Conservation (phyloP, 2,797 vertebrate species). For the Danio kyathit region DNA sequence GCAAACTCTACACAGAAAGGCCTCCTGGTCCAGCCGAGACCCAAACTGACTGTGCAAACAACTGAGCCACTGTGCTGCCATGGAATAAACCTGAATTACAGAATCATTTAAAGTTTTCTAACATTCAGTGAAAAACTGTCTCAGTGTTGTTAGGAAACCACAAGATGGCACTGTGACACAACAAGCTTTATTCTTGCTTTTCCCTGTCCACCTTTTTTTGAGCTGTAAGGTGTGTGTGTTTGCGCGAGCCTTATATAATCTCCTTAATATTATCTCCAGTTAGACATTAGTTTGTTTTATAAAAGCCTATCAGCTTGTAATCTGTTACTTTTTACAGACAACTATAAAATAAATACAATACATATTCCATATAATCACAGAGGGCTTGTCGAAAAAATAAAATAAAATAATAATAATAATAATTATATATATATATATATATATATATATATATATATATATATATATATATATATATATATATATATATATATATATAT, state of each 20-base stretch:
- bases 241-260: not conserved
- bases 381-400: no score
- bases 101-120: not conserved
- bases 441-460: no score
- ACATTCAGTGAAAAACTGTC: not conserved
- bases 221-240: not conserved
- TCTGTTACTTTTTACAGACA: not conserved
- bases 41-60: no score
- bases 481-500: no score
- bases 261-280: constrained; percentile 11
- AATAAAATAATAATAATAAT: no score
- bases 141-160: constrained; percentile 58
- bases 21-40: no score
- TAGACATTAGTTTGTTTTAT: not conserved
- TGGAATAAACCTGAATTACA: not conserved
- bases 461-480: no score
- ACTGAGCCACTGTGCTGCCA: not conserved
- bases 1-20: no score
- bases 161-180: constrained; percentile 74
- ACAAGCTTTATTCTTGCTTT: constrained; percentile 6
- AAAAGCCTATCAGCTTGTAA: not conserved
- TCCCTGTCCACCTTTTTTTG: not conserved
- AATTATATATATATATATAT: no score
- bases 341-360: not conserved
- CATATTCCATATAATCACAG: not conserved